Evolutionary conservation across 2,113 vertebrate genomes (phyloP).

Genomic region (Elachura formosa): DNA sequence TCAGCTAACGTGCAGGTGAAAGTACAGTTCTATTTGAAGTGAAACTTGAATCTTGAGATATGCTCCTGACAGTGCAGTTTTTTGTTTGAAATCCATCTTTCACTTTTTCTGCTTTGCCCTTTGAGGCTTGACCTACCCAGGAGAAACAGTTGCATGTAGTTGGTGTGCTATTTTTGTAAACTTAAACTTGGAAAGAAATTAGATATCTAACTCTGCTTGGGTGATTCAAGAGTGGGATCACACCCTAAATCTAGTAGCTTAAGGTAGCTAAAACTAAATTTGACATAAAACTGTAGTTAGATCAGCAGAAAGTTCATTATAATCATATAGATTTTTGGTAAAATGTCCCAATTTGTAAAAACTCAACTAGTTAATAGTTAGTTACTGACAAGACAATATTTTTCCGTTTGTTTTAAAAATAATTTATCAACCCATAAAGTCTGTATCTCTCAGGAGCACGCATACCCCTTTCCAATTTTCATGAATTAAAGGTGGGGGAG

Average conservation of each 20-base stretch:
- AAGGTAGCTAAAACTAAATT: not conserved
- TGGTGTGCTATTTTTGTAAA: not conserved
- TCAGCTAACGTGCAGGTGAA: not conserved
- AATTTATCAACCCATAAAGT: not conserved
- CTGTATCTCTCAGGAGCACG: accelerated
- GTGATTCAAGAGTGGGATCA: not conserved
- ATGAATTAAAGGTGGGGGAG: not conserved
- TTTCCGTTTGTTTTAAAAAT: not conserved
- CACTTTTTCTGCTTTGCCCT: not conserved
- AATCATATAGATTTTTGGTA: not conserved
- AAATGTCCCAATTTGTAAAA: not conserved
- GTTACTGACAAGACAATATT: not conserved
- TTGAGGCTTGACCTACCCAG: not conserved
- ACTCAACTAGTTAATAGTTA: not conserved
- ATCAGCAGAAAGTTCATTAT: not conserved
- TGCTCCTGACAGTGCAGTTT: not conserved
- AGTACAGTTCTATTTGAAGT: not conserved
- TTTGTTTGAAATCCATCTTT: not conserved
- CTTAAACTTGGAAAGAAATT: not conserved
- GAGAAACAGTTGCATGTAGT: not conserved
- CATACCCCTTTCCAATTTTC: not conserved
- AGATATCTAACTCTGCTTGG: not conserved
- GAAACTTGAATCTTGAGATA: not conserved
- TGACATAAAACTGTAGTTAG: not conserved
- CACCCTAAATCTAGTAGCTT: not conserved